Base-by-base conservation (phyloP, 1,140 invertebrate genomes). In the Procambarus clarkii region DNA sequence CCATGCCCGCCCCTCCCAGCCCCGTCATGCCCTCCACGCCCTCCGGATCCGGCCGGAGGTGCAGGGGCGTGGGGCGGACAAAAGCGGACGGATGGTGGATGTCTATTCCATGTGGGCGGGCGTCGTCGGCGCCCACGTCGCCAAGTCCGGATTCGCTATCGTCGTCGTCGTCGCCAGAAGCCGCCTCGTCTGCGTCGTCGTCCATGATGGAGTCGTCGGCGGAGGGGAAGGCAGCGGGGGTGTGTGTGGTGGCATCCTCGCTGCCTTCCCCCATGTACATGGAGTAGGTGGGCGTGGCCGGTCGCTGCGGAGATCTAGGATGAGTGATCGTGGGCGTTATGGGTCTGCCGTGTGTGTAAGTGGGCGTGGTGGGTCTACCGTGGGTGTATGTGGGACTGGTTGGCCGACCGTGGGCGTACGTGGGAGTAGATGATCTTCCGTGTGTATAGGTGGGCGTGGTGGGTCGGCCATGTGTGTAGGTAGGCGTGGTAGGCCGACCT, bases 21-120 rank as follows among this genome's bases (percentile, higher is more conserved):
- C 86, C 78, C 46, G 78, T 69, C 74, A 86, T 74, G 58, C 85
- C 82, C n/a, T 91, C 88, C 69, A 76, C 87, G 54, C 87, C 71
- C 24, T 92, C 85, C 13, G 86, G 34, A 9, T 92, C 86, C 77
- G 91, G 91, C 54, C 92, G 88, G 54, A 85, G 83, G 81, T 89
- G 88, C 1, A 93, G 74, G 34, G 92, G 92, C 60, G 88, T 91
- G 15, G 92, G 92, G 15, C 92, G 92, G 44, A 91, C 92, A 74
- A 93, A 93, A 34, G 92, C 92, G 18, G 90, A 91, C 24, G 86
- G 74, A 44, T 91, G 88, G 88, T 91, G 88, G 15, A 58, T 9
- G 82, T 85, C 82, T 13, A 85, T 74, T 46, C 46, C 71, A 50
- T 78, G 80, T 46, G 81, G 46, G 48, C 80, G 88, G 48, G 76